Conservation (phyloP, 92 coral and sea anemone genomes). For the Epizoanthus stellaris region DNA sequence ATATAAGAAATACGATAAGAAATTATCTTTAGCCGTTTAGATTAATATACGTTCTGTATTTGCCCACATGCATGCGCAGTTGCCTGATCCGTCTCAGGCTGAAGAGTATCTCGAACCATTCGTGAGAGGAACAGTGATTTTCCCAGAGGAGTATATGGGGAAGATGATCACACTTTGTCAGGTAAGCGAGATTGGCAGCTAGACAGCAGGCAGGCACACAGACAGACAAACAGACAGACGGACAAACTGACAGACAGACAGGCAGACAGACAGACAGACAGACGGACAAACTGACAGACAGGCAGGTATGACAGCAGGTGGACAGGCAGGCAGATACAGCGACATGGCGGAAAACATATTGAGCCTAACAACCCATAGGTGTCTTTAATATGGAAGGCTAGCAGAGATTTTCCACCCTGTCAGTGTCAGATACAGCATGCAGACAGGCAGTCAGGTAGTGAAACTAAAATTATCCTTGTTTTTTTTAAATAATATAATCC, state of each 20-base stretch:
- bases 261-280: background rate
- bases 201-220: background rate
- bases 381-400: too few relatives aligned
- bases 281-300: background rate
- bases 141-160: conserved; percentile 93
- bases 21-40: background rate
- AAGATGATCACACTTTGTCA: conserved; percentile 93
- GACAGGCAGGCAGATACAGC: background rate
- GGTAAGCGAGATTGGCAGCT: conserved; percentile 47
- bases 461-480: too few relatives aligned
- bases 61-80: conserved; percentile 46
- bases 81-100: conserved; percentile 88
- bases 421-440: too few relatives aligned
- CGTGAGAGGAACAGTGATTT: conserved; percentile 87
- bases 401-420: too few relatives aligned
- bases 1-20: too few relatives aligned
- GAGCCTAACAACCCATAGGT: too few relatives aligned
- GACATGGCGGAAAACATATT: too few relatives aligned
- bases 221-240: background rate
- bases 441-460: too few relatives aligned
- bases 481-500: too few relatives aligned
- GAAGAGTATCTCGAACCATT: conserved; percentile 85
- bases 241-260: background rate
- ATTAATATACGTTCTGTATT: background rate
- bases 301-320: background rate